Evolutionary conservation across 2,888 invertebrate genomes (phyloP).

Genomic region (Hoplodrina blanda): DNA sequence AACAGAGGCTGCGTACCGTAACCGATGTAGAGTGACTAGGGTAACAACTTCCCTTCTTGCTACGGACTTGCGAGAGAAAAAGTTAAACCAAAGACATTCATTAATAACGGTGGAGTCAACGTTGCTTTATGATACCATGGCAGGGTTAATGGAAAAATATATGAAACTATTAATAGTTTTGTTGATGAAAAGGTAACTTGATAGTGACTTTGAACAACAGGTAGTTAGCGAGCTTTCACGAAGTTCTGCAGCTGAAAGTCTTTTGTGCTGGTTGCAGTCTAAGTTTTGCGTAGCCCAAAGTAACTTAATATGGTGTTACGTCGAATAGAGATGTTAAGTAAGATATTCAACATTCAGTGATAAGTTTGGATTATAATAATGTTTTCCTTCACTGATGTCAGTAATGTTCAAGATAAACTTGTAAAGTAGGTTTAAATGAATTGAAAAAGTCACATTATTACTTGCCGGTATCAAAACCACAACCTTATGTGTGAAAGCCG

Average conservation of each 20-base stretch:
- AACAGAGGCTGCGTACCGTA: slow-evolving; percentile 73
- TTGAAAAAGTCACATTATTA: too few relatives aligned
- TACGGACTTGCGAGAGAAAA: slow-evolving; percentile 48
- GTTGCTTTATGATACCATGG: background rate
- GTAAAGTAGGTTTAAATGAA: too few relatives aligned
- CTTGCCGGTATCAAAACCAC: too few relatives aligned
- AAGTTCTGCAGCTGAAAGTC: slow-evolving; percentile 17
- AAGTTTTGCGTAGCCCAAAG: slow-evolving; percentile 2
- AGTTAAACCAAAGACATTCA: slow-evolving; percentile 17
- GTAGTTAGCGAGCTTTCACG: slow-evolving; percentile 18
- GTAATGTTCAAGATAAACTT: too few relatives aligned
- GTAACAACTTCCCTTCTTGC: slow-evolving; percentile 74
- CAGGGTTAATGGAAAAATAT: slow-evolving; percentile 8
- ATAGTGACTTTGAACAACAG: slow-evolving; percentile 13
- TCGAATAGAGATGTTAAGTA: background rate
- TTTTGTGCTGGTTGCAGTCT: background rate
- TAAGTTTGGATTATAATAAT: too few relatives aligned
- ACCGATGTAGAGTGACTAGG: slow-evolving; percentile 69
- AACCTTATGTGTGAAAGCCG: too few relatives aligned
- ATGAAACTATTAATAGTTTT: background rate
- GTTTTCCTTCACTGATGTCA: too few relatives aligned
- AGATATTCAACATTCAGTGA: background rate
- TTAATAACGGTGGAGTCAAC: slow-evolving; percentile 12
- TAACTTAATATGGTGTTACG: slow-evolving; percentile 9
- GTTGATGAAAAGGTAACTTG: background rate